These are phyloP conservation scores for Perccottus glenii DNA, from an alignment of 2,113 vertebrate species.

Conservation along the genomic window DNA sequence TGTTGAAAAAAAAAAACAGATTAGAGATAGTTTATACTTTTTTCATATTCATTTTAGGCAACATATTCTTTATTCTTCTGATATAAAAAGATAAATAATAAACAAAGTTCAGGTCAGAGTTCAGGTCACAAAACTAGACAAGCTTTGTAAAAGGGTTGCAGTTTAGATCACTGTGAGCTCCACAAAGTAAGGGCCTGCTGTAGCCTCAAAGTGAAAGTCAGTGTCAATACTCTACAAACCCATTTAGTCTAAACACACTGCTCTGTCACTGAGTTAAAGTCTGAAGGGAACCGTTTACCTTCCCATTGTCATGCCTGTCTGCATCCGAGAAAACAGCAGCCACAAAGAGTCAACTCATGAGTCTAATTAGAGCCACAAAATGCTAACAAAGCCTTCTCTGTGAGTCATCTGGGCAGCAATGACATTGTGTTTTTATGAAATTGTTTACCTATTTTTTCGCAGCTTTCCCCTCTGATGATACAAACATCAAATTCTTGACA, in stretches of 20 bases:
- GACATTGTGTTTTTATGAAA: constrained; percentile 9
- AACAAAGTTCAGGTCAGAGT: too few relatives aligned
- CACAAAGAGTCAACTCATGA: constrained; percentile 48
- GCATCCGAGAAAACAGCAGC: constrained; percentile 58
- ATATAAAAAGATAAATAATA: too few relatives aligned
- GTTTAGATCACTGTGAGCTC: too few relatives aligned
- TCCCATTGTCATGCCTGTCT: constrained; percentile 64
- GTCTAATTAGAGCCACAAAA: constrained; percentile 72
- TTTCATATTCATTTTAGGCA: too few relatives aligned
- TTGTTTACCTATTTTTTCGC: constrained; percentile 11
- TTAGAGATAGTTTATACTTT: too few relatives aligned
- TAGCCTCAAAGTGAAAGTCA: neutral
- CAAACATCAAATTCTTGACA: constrained; percentile 10
- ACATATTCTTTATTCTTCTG: too few relatives aligned
- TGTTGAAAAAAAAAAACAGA: too few relatives aligned
- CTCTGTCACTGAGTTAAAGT: constrained; percentile 22
- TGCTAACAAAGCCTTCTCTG: constrained; percentile 50
- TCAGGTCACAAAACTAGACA: too few relatives aligned
- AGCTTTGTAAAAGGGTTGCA: too few relatives aligned
- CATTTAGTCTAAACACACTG: constrained; percentile 14
- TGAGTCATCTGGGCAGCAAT: constrained; percentile 36
- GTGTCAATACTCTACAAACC: constrained; percentile 14
- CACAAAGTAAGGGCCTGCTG: neutral
- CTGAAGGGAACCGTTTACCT: constrained; percentile 34
- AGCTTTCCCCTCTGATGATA: constrained; percentile 4